phyloP scores from a whole-genome alignment of 2,113 vertebrate genomes.

The Cynopterus brachyotis region DNA sequence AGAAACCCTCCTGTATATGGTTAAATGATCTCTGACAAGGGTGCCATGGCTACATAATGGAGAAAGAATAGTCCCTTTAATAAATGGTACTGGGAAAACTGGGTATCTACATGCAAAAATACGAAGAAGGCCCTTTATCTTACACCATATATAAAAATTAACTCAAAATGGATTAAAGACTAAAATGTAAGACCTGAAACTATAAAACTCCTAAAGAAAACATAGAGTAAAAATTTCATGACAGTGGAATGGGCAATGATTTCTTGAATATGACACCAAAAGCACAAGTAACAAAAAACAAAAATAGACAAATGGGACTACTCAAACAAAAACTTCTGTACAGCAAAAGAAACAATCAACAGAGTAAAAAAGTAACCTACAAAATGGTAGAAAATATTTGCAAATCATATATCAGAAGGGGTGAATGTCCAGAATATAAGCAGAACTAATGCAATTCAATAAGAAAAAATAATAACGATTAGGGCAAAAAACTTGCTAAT shows the following conservation, averaged over 20 bases:
- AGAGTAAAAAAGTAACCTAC: neutral
- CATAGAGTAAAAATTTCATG: neutral
- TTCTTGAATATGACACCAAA: neutral
- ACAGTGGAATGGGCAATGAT: neutral
- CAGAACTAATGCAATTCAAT: neutral
- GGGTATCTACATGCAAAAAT: neutral
- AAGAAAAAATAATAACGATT: neutral
- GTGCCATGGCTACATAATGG: neutral
- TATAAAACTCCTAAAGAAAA: neutral
- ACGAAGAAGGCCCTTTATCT: neutral
- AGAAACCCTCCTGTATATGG: neutral
- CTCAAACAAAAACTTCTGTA: neutral
- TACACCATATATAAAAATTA: neutral
- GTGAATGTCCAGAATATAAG: neutral
- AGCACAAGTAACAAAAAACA: neutral
- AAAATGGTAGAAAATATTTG: neutral
- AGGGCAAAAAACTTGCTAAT: too few relatives aligned
- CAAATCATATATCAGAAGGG: neutral
- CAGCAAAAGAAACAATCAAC: neutral
- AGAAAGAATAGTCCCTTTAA: neutral
- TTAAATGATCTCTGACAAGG: neutral
- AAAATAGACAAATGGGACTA: neutral
- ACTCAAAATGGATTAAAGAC: neutral
- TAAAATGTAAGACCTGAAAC: neutral
- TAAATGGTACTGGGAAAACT: neutral